Conservation (phyloP, 2,797 vertebrate species). For the Alectoris magna region DNA sequence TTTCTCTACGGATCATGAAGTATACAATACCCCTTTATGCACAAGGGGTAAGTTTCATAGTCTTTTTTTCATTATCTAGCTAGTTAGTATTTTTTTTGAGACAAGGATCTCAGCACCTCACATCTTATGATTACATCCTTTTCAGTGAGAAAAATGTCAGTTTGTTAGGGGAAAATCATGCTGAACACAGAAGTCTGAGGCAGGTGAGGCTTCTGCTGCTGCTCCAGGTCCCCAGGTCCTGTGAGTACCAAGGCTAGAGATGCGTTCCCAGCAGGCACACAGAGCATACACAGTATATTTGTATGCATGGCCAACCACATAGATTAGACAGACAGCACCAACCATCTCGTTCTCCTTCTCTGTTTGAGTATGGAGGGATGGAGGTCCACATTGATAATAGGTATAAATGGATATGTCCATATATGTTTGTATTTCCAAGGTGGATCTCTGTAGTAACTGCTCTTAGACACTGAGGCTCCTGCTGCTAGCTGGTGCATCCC, state of each 20-base stretch:
- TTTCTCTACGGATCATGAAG: neutral
- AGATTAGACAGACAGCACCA: neutral
- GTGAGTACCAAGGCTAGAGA: neutral
- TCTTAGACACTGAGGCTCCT: neutral
- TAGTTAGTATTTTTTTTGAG: neutral
- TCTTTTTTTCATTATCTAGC: neutral
- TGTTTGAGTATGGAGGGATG: neutral
- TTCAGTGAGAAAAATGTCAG: neutral
- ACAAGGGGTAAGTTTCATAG: neutral
- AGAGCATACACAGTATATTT: neutral
- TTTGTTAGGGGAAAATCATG: neutral
- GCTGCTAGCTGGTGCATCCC: neutral
- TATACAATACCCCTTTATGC: neutral
- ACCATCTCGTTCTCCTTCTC: neutral
- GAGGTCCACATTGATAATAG: neutral
- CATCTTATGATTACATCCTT: neutral
- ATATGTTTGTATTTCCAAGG: neutral
- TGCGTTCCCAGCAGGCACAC: neutral
- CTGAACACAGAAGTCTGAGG: neutral
- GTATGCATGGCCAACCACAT: fast-evolving
- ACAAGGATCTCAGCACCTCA: neutral
- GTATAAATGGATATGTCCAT: no score
- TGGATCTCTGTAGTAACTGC: neutral
- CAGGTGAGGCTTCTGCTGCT: neutral
- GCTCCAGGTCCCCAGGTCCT: neutral